Evolutionary conservation across 2,797 vertebrate genomes (phyloP), one percentile per base, ranked within the genome.

Genomic region (Acipenser transmontanus): DNA sequence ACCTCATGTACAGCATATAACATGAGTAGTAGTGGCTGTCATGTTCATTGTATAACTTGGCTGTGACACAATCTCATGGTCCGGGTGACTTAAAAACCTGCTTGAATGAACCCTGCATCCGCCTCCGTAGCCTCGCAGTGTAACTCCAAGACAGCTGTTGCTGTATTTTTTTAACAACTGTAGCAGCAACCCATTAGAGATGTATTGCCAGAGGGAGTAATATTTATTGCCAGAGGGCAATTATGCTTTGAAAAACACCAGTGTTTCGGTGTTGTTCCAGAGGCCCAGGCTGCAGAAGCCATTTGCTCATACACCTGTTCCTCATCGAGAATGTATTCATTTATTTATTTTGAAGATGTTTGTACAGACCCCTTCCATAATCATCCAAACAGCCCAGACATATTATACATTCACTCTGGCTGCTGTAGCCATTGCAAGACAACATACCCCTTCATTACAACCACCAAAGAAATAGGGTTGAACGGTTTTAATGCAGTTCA

Each of bases 21-120:
- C 47, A 66, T 13, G 51, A 62, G 60, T 66, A 59, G 59, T 63
- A 61, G 70, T 64, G 65, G 68, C 72, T 74, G 73, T 77, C 73
- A 70, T 63, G 68, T 72, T 56, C 65, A 71, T 71, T 76, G 78
- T 73, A 72, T 70, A 61, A 50, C 61, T 71, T 69, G 71, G 62
- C 74, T 61, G 72, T 74, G 73, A 79, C 74, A 74, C 70, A 70
- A 69, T 72, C 66, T 73, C 75, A 68, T 73, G 74, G 77, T 79
- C 71, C 76, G 70, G 68, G 73, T 73, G 76, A 76, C 70, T 77
- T 76, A 70, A 76, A 65, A 72, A 70, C 54, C 66, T 57, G 7
- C 67, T 73, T 54, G 64, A 67, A 63, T 73, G 72, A 70, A 56
- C 68, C 71, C 68, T 59, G 62, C 70, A 67, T 71, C 71, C 67